Conservation (phyloP, 2,797 vertebrate genomes). For the Eurystomus glaucurus region DNA sequence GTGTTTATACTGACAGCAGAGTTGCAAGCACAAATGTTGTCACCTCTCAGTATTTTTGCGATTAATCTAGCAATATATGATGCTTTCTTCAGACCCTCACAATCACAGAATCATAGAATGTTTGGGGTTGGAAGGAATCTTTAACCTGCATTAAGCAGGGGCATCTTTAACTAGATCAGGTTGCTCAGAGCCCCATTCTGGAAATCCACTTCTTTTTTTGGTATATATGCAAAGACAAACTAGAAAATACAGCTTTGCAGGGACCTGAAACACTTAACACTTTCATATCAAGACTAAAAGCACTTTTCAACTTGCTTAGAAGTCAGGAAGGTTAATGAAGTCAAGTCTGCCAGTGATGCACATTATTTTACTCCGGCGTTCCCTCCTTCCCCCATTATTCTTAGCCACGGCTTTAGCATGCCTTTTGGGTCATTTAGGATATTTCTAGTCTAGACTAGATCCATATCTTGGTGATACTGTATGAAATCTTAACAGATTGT, state of each 20-base stretch:
- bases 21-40: background rate
- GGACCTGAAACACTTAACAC: background rate
- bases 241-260: background rate
- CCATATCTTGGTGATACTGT: background rate
- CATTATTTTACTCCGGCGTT: background rate
- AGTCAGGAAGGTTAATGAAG: background rate
- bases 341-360: rapidly evolving
- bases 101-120: no score
- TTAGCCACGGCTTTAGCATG: background rate
- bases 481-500: background rate
- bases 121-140: no score
- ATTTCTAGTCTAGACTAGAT: background rate
- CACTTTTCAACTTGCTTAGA: background rate
- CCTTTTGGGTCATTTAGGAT: background rate
- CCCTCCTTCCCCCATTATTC: background rate
- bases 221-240: background rate
- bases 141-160: no score
- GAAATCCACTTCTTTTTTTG: background rate
- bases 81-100: background rate
- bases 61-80: rapidly evolving
- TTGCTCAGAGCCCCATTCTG: background rate
- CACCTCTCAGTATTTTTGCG: background rate
- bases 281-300: background rate
- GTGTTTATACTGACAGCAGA: background rate
- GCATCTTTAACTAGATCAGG: no score